A percentile compares a stretch with the other conserved stretches of the same genome.
These are phyloP conservation scores for Caenorhabditis sp. DNA, from an alignment of 2,888 invertebrate species.

Conservation along the genomic window DNA sequence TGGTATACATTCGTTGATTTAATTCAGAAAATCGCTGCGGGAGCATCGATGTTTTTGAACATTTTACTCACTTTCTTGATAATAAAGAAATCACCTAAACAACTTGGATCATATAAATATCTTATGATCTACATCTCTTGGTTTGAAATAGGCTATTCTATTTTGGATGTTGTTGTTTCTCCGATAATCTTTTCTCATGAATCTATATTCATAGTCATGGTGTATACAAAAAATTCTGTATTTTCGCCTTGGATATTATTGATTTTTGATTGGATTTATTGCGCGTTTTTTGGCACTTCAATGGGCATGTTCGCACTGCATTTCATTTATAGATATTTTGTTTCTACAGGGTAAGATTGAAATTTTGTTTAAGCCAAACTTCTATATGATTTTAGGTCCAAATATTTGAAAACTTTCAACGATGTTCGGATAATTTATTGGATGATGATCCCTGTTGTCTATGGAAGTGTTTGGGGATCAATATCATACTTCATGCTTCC, in stretches of 20 bases:
- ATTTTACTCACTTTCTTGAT: background rate
- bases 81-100: background rate
- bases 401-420: background rate
- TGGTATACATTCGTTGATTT: background rate
- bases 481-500: background rate
- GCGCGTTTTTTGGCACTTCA: background rate
- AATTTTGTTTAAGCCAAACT: too few species aligned
- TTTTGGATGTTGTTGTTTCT: background rate
- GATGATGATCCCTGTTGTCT: background rate
- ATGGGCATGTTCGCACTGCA: background rate
- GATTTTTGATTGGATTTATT: background rate
- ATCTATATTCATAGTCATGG: background rate
- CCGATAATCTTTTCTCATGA: background rate
- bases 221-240: background rate
- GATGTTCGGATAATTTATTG: background rate
- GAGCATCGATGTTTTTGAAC: too few species aligned
- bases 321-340: background rate
- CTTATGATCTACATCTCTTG: background rate
- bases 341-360: background rate
- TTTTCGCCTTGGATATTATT: background rate
- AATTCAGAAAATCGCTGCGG: background rate
- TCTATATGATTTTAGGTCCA: too few species aligned
- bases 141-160: background rate
- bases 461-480: background rate
- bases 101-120: background rate